These are phyloP conservation scores for Drosophila emarginata DNA, from an alignment of 2,888 invertebrate species.

Conservation along the genomic window DNA sequence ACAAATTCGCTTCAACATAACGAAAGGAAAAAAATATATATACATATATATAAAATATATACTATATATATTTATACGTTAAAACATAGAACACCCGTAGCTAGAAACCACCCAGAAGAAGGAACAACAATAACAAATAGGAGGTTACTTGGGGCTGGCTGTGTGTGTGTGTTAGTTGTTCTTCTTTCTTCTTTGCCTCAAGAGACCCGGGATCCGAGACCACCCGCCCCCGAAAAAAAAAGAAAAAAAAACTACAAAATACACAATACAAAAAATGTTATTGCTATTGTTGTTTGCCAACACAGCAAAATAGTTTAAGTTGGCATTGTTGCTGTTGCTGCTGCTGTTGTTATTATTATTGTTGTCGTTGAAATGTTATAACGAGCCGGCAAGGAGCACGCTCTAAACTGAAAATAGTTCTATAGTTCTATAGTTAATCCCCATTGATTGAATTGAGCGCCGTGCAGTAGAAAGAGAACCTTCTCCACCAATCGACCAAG, in stretches of 20 bases:
- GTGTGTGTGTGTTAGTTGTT: neutral
- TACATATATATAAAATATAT: neutral
- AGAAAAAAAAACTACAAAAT: neutral
- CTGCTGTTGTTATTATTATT: neutral
- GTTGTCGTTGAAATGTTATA: conserved; percentile 39
- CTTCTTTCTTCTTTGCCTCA: neutral
- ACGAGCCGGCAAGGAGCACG: conserved; percentile 12
- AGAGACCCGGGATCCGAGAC: neutral
- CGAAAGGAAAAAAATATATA: conserved; percentile 21
- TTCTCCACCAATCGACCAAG: conserved; percentile 25
- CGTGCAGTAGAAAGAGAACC: neutral
- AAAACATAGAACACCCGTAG: neutral
- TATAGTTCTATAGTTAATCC: conserved; percentile 56
- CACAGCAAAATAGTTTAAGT: conserved; percentile 14
- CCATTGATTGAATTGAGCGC: conserved; percentile 58
- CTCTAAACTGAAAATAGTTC: conserved; percentile 62
- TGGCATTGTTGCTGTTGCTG: neutral
- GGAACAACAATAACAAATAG: too few relatives aligned
- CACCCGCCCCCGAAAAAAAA: neutral
- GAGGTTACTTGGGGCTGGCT: neutral
- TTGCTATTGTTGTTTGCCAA: conserved; percentile 16
- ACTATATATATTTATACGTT: too few relatives aligned
- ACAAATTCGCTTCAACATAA: conserved; percentile 35
- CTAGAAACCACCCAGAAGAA: neutral
- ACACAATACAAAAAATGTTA: conserved; percentile 1